phyloP scores from a whole-genome alignment of 2,797 vertebrate genomes.

The Pteronotus mesoamericanus region DNA sequence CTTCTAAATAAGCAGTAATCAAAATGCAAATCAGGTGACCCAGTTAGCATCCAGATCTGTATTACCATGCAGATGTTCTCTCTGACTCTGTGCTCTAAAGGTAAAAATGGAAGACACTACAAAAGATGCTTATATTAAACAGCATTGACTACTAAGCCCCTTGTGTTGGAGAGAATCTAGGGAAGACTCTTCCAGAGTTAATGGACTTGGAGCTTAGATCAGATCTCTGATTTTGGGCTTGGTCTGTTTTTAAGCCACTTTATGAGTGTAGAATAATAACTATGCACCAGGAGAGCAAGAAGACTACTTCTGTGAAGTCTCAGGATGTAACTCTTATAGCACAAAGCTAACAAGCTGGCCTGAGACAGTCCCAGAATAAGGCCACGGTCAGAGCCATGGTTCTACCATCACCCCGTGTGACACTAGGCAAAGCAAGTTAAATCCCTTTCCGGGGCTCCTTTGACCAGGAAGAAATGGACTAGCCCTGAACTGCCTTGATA shows the following conservation, averaged over 20 bases:
- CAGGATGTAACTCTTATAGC: neutral
- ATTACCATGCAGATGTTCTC: conserved; percentile 70
- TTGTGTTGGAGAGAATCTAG: neutral
- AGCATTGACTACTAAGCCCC: neutral
- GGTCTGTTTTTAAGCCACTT: neutral
- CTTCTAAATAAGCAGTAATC: conserved; percentile 77
- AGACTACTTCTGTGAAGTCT: neutral
- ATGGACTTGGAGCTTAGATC: neutral
- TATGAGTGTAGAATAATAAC: neutral
- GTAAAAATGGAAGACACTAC: conserved; percentile 29
- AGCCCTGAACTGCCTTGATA: neutral
- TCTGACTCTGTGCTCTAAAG: neutral
- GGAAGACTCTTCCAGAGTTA: neutral
- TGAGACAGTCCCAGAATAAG: neutral
- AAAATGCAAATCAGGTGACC: conserved; percentile 82
- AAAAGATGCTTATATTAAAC: conserved; percentile 19
- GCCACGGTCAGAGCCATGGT: neutral
- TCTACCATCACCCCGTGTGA: neutral
- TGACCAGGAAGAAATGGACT: neutral
- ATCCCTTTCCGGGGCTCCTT: neutral
- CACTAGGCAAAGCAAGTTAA: neutral
- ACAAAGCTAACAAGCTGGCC: neutral
- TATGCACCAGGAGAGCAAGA: neutral
- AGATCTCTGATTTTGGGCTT: neutral
- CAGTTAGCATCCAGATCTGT: conserved; percentile 65